These are phyloP conservation scores for Manis pentadactyla DNA, from an alignment of 2,797 vertebrate species.

Conservation along the genomic window DNA sequence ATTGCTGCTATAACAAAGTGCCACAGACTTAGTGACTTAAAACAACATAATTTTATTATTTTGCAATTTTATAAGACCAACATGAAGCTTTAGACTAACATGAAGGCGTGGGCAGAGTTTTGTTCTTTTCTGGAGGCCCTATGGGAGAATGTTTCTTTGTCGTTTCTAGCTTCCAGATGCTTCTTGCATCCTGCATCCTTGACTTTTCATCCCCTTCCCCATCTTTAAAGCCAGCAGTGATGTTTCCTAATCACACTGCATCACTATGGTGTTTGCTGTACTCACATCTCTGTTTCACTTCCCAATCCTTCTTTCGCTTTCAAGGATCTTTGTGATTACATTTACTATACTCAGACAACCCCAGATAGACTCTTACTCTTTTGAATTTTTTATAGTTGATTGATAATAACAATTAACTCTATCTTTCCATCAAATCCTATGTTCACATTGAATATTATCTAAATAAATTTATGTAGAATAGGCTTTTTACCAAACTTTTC, in stretches of 20 bases:
- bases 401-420: not conserved
- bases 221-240: not conserved
- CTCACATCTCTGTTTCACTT: not conserved
- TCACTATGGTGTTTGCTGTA: fast-evolving
- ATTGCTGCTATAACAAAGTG: not conserved
- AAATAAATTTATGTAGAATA: not conserved
- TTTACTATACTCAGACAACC: not conserved
- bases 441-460: not conserved
- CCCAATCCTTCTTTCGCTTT: not conserved
- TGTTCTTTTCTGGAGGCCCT: not conserved
- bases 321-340: not conserved
- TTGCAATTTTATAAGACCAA: not conserved
- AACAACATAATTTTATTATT: not conserved
- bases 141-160: not conserved
- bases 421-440: not conserved
- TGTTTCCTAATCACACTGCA: not conserved
- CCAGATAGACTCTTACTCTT: not conserved
- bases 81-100: not conserved
- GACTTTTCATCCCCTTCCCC: not conserved
- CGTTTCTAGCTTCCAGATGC: not conserved
- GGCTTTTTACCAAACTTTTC: not conserved
- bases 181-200: not conserved
- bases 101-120: fast-evolving
- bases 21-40: not conserved
- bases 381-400: not conserved